These are phyloP conservation scores for Hypotaenidia okinawae DNA, from an alignment of 2,797 vertebrate species.

Conservation along the genomic window DNA sequence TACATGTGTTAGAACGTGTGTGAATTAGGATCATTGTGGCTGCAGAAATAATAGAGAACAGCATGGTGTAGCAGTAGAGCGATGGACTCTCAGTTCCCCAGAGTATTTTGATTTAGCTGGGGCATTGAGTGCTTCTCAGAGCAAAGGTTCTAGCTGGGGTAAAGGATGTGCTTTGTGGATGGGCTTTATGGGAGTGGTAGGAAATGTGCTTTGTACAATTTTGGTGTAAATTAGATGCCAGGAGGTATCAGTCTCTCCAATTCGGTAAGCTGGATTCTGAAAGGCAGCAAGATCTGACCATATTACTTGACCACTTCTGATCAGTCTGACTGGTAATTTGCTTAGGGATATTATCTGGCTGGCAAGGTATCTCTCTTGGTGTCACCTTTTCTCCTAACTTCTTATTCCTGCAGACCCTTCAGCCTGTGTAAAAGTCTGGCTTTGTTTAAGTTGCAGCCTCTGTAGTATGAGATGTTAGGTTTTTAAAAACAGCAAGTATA, in stretches of 20 bases:
- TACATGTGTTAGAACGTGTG: not conserved
- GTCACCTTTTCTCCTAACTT: not conserved
- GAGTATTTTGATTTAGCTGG: not conserved
- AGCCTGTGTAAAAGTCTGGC: not conserved
- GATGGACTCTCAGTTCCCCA: not conserved
- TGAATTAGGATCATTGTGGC: not conserved
- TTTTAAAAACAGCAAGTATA: not conserved
- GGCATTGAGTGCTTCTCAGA: not conserved
- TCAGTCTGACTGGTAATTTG: not conserved
- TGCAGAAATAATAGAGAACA: not conserved
- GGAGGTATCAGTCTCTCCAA: not conserved
- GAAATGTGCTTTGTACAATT: not conserved
- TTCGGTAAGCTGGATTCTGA: not conserved
- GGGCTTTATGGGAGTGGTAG: not conserved
- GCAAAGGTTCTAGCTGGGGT: not conserved
- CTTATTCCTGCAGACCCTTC: not conserved
- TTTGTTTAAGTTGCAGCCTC: not conserved
- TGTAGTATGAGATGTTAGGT: not conserved
- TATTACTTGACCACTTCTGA: not conserved
- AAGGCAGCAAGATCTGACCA: not conserved
- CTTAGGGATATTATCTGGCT: not conserved
- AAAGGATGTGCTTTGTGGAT: not conserved
- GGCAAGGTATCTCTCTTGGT: not conserved
- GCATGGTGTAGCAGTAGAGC: not conserved
- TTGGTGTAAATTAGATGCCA: not conserved